Evolutionary conservation across 1,140 invertebrate genomes (phyloP), one percentile per base, ranked within the genome.

Genomic region (Drosophila mauritiana): DNA sequence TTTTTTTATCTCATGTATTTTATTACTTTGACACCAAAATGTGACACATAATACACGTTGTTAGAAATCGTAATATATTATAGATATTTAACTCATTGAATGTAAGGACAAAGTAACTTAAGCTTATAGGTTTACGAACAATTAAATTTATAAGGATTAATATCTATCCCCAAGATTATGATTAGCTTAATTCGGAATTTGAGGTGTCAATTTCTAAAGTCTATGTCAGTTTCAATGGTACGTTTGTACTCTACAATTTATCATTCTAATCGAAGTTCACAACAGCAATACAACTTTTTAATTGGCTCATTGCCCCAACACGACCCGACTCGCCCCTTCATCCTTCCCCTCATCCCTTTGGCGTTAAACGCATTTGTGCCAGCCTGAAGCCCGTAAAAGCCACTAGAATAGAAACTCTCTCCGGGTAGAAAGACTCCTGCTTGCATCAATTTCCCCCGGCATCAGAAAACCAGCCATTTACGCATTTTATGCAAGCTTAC

Each of bases 401-500:
- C 78, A 65, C 77, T 80, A 69, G 73, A 85, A 80, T 69, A 64
- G 78, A 74, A 78, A 48, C 67, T 55, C 31, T 48, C 13, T 8
- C 40, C 10, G 20, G 36, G 12, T 10, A 11, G 17, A 20, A 45
- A 5, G 42, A 13, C 8, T 15, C 1, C 17, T 27, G 1, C 12
- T 17, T 6, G 12, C 49, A 55, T 10, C 27, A n/a, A 27, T 11
- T 53, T 42, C 22, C 34, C 49, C 34, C 7, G 15, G 34, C 31
- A 46, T 48, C 36, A n/a, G 45, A 45, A 45, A 58, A 67, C 48
- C 74, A 51, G 55, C 48, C 56, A 74, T 67, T 80, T 82, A 83
- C 70, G 70, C 75, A 83, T 77, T 68, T 88, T 86, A 73, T 82
- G 75, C 75, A 79, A 82, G 74, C 83, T 86, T 88, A 86, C 83